A percentile compares a stretch with the other conserved stretches of the same genome.
phyloP scores from a whole-genome alignment of 2,113 vertebrate species.

The Mungos mungo region DNA sequence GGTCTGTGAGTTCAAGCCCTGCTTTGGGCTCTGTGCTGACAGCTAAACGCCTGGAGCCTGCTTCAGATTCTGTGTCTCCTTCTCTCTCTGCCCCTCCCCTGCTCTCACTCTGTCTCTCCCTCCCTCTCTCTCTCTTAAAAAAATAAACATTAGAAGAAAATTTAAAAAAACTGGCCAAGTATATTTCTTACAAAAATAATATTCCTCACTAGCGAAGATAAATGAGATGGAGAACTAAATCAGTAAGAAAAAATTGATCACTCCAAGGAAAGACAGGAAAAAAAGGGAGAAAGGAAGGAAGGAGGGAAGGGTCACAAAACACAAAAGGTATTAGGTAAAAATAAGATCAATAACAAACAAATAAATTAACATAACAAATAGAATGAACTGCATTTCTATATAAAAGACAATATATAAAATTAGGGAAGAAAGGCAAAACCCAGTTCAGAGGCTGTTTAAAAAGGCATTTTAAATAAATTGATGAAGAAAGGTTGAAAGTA shows the following conservation, averaged over 20 bases:
- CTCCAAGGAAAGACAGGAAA: not conserved
- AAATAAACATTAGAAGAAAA: too few relatives aligned
- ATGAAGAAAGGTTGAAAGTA: not conserved
- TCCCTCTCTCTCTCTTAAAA: too few relatives aligned
- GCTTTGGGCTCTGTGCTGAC: too few relatives aligned
- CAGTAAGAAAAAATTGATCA: not conserved
- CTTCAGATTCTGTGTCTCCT: too few relatives aligned
- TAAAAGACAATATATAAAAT: not conserved
- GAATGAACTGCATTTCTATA: not conserved
- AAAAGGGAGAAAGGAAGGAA: not conserved
- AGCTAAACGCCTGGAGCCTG: too few relatives aligned
- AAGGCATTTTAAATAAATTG: slow-evolving; percentile 31
- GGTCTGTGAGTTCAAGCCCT: too few relatives aligned
- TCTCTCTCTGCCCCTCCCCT: too few relatives aligned
- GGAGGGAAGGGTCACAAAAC: not conserved
- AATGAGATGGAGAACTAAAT: not conserved
- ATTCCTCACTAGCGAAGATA: not conserved
- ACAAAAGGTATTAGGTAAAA: not conserved
- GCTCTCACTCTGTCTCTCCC: too few relatives aligned
- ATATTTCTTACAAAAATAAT: slow-evolving; percentile 1
- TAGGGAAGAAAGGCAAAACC: not conserved
- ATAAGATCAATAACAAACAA: not conserved
- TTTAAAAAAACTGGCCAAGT: not conserved
- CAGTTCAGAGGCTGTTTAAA: not conserved
- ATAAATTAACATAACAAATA: not conserved